Evolutionary conservation across 1,140 invertebrate genomes (phyloP).

Genomic region (Sitophilus oryzae): DNA sequence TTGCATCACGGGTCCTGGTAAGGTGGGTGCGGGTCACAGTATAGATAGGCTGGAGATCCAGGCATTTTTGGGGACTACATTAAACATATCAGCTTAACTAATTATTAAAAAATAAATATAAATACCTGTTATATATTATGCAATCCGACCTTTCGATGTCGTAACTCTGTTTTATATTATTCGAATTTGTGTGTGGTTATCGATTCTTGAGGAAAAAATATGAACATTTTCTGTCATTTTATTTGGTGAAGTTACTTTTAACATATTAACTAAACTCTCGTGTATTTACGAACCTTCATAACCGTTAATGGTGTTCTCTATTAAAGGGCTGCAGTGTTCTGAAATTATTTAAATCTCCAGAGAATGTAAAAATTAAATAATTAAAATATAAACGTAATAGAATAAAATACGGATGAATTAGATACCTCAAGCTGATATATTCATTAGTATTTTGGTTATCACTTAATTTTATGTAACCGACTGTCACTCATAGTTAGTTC

Average conservation of each 20-base stretch:
- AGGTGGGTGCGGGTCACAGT: conserved; percentile 41
- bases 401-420: too few relatives aligned
- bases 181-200: conserved; percentile 26
- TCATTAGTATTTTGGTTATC: too few relatives aligned
- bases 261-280: not conserved
- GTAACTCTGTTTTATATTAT: conserved; percentile 35
- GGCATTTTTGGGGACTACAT: conserved; percentile 41
- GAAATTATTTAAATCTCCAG: too few relatives aligned
- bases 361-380: too few relatives aligned
- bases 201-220: conserved; percentile 13
- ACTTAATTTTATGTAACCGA: too few relatives aligned
- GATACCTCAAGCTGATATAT: too few relatives aligned
- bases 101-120: conserved; percentile 35
- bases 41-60: conserved; percentile 34
- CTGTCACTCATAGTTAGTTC: too few relatives aligned
- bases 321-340: too few relatives aligned
- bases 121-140: conserved; percentile 44
- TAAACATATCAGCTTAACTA: conserved; percentile 47
- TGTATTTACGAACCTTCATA: too few relatives aligned
- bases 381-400: too few relatives aligned
- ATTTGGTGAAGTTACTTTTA: not conserved
- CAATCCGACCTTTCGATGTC: conserved; percentile 46
- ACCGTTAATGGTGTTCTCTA: too few relatives aligned
- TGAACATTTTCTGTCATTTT: not conserved
- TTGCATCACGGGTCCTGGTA: conserved; percentile 36